Conservation (phyloP, 2,113 vertebrate species). For the Pelecanus crispus region DNA sequence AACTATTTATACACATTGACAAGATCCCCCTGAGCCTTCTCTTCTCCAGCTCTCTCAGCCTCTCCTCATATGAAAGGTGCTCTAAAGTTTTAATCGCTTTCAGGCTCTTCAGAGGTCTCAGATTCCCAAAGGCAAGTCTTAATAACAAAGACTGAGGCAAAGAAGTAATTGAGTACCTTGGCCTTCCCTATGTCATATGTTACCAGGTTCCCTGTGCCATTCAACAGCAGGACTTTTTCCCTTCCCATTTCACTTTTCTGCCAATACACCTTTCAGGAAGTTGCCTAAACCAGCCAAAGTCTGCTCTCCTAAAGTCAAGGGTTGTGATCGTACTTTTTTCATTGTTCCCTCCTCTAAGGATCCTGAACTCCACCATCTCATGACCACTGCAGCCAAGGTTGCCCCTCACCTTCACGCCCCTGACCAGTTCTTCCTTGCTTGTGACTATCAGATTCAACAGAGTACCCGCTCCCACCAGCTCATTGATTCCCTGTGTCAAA, state of each 20-base stretch:
- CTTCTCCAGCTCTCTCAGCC: background rate
- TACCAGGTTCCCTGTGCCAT: background rate
- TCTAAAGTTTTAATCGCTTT: background rate
- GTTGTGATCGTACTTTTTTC: background rate
- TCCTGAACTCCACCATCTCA: background rate
- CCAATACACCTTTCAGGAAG: background rate
- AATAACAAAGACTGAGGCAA: background rate
- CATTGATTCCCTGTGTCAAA: background rate
- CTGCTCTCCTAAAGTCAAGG: background rate
- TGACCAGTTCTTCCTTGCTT: background rate
- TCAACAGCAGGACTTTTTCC: background rate
- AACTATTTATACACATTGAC: background rate
- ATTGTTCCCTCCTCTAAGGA: background rate
- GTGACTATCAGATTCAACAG: background rate
- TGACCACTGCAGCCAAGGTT: background rate
- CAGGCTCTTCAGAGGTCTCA: background rate
- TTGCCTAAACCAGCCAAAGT: background rate
- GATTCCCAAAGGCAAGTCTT: background rate
- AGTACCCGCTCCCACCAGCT: background rate
- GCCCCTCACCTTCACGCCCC: background rate
- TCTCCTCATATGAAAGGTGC: background rate
- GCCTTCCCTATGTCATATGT: background rate
- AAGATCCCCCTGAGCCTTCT: background rate
- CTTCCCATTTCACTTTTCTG: background rate
- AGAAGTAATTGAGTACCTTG: background rate